Evolutionary conservation across 2,113 vertebrate species (phyloP).

Genomic region (Lepus americanus): DNA sequence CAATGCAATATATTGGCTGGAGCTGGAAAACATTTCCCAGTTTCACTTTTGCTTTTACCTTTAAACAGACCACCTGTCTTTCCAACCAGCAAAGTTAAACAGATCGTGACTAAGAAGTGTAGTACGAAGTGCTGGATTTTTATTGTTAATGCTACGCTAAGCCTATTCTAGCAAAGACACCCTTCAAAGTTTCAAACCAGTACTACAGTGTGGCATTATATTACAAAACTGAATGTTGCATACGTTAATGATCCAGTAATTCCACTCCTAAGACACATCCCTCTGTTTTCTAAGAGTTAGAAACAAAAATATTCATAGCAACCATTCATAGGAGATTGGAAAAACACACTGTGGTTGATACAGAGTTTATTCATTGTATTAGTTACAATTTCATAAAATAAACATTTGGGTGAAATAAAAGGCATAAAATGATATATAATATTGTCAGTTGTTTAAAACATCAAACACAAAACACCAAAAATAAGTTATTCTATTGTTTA

Average conservation of each 20-base stretch:
- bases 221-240: slow-evolving; percentile 6
- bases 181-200: background rate
- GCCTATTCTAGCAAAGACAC: background rate
- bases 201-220: background rate
- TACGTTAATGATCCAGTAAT: background rate
- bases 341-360: background rate
- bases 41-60: background rate
- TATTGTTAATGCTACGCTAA: background rate
- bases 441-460: background rate
- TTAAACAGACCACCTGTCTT: background rate
- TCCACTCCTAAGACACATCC: background rate
- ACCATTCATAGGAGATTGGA: background rate
- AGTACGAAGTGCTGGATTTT: background rate
- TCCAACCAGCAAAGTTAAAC: background rate
- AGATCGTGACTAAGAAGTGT: background rate
- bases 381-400: background rate
- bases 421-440: background rate
- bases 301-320: background rate
- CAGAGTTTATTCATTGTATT: background rate
- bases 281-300: background rate
- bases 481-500: background rate
- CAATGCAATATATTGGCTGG: background rate
- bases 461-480: slow-evolving; percentile 8
- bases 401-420: background rate
- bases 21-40: background rate